Percentiles rank a stretch among this genome's conserved stretches.
These are phyloP conservation scores for Catotricha subobsoleta DNA, from an alignment of 2,888 invertebrate genomes.

Conservation along the genomic window DNA sequence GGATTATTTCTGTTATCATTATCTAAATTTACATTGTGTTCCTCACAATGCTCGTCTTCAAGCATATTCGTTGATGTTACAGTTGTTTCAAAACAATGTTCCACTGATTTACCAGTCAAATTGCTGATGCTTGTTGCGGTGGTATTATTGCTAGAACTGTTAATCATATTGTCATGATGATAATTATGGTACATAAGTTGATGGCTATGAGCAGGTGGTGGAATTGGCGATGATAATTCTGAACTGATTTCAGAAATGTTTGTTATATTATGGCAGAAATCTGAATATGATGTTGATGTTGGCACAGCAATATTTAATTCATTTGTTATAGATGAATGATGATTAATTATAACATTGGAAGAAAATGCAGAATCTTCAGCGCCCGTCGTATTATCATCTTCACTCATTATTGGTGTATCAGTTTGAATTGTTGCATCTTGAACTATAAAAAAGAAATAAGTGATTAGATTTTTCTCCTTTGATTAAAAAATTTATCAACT, in stretches of 20 bases:
- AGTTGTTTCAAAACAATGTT: slow-evolving; percentile 11
- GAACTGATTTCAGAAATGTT: slow-evolving; percentile 7
- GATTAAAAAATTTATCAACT: not conserved
- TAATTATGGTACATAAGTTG: too few relatives aligned
- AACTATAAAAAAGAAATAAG: slow-evolving; percentile 37
- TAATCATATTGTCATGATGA: not conserved
- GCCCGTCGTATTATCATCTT: slow-evolving; percentile 37
- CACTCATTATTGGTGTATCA: slow-evolving; percentile 50
- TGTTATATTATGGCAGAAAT: slow-evolving; percentile 11
- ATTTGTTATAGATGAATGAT: slow-evolving; percentile 1
- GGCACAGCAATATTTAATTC: slow-evolving; percentile 6
- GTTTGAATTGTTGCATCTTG: slow-evolving; percentile 74
- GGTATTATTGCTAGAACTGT: not conserved
- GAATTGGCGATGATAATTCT: not conserved
- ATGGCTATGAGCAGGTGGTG: too few relatives aligned
- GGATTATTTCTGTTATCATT: not conserved
- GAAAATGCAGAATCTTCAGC: slow-evolving; percentile 12
- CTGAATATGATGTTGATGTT: slow-evolving; percentile 4
- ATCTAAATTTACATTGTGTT: not conserved
- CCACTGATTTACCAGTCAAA: slow-evolving; percentile 3
- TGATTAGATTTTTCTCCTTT: not conserved
- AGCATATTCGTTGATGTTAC: slow-evolving; percentile 12
- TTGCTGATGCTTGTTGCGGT: not conserved
- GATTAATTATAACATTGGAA: slow-evolving; percentile 6
- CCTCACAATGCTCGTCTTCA: slow-evolving; percentile 8